Conservation (phyloP, 2,797 vertebrate species). For the Sarcoramphus papa region DNA sequence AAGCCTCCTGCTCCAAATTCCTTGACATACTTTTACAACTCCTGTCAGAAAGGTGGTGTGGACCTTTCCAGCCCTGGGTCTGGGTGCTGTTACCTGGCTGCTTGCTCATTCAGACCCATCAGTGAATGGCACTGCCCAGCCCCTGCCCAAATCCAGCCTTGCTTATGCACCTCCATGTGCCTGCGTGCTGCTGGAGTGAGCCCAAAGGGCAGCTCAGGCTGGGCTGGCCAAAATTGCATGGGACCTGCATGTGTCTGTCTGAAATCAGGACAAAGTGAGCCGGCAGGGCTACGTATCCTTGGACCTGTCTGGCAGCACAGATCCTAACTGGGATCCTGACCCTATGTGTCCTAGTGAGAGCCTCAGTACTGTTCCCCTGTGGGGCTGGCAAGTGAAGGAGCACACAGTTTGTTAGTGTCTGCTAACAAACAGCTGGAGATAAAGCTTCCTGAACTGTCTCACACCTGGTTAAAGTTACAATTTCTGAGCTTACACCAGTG, state of each 20-base stretch:
- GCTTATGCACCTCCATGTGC: accelerated
- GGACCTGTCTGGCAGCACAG: not conserved
- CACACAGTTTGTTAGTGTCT: not conserved
- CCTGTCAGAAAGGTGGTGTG: not conserved
- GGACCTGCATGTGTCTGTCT: accelerated
- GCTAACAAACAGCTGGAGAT: not conserved
- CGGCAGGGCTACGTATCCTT: accelerated
- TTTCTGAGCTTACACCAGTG: not conserved
- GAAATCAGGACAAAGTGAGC: not conserved
- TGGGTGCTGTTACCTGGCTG: not conserved
- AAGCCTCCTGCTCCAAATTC: not conserved
- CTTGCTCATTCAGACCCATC: not conserved
- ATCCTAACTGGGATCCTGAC: not conserved
- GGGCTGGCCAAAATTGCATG: not conserved
- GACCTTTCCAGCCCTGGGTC: not conserved
- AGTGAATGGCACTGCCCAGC: not conserved
- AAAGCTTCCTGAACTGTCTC: not conserved
- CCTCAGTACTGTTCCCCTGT: accelerated
- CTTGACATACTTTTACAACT: accelerated
- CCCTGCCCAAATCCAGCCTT: not conserved
- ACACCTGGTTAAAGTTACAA: not conserved
- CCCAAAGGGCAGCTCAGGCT: not conserved
- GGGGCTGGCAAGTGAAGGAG: not conserved
- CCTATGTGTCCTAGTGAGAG: accelerated
- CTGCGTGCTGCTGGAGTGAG: accelerated